Conservation (phyloP, 2,113 vertebrate species). For the Helogale parvula region DNA sequence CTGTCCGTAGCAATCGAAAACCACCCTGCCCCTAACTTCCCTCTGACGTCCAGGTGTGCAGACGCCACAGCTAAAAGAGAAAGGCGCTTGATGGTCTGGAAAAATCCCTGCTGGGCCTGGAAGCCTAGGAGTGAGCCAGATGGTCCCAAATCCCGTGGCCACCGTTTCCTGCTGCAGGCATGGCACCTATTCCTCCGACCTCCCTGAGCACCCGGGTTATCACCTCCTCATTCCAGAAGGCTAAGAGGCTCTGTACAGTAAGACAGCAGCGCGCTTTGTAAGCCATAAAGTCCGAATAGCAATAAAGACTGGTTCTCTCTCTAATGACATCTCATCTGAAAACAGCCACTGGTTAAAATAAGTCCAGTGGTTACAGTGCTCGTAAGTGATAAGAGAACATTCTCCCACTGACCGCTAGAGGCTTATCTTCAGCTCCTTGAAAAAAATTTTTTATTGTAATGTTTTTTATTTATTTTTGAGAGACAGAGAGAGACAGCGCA, state of each 20-base stretch:
- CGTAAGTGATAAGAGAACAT: not conserved
- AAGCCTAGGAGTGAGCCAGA: fast-evolving
- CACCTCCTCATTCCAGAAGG: not conserved
- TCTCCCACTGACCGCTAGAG: not conserved
- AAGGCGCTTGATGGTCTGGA: fast-evolving
- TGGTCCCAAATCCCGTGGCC: not conserved
- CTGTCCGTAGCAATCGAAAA: fast-evolving
- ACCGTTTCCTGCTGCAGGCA: fast-evolving
- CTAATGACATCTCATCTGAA: not conserved
- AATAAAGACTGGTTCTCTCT: not conserved
- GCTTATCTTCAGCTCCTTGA: not conserved
- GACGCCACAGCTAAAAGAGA: not conserved
- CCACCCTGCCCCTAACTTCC: fast-evolving
- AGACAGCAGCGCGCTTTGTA: not conserved
- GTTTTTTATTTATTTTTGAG: too few species aligned
- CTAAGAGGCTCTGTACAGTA: not conserved
- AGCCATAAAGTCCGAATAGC: not conserved
- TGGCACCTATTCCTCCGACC: not conserved
- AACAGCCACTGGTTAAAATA: not conserved
- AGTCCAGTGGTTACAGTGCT: not conserved
- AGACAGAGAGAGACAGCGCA: too few species aligned
- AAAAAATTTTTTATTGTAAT: too few species aligned
- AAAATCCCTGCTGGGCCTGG: not conserved
- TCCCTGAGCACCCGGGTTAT: not conserved
- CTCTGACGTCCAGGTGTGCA: not conserved